phyloP scores from a whole-genome alignment of 64 coral and sea anemone species.

The Montipora efflorescens region DNA sequence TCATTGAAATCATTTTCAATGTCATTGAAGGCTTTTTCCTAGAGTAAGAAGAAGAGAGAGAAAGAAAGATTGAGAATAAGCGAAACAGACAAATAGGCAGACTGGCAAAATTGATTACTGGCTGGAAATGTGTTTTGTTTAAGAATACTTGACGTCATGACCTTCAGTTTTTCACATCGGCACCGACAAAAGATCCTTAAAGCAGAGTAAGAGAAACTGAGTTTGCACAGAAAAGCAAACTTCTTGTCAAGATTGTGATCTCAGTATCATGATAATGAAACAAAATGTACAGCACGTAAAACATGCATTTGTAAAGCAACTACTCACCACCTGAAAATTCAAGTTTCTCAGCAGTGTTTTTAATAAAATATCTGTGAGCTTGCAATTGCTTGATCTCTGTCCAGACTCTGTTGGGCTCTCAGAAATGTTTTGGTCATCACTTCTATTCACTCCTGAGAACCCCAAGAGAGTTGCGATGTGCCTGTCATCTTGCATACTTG shows the following conservation, averaged over 20 bases:
- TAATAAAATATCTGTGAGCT: constrained; percentile 81
- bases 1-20: constrained; percentile 59
- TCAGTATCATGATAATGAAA: neutral
- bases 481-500: constrained; percentile 92
- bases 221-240: too few relatives aligned
- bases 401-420: constrained; percentile 14
- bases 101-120: too few relatives aligned
- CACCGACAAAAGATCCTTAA: neutral
- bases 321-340: constrained; percentile 83
- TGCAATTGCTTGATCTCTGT: constrained; percentile 25
- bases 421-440: neutral
- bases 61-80: neutral
- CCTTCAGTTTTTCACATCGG: too few relatives aligned
- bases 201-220: neutral
- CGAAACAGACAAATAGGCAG: neutral
- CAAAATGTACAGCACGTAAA: neutral
- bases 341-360: constrained; percentile 88
- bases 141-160: too few relatives aligned
- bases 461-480: constrained; percentile 88
- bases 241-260: too few relatives aligned
- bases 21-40: constrained; percentile 59
- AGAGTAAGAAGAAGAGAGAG: neutral
- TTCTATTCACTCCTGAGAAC: constrained; percentile 55
- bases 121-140: too few relatives aligned
- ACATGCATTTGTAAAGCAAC: neutral